Conservation (phyloP, 2,888 invertebrate species). For the Dynastes tityus region DNA sequence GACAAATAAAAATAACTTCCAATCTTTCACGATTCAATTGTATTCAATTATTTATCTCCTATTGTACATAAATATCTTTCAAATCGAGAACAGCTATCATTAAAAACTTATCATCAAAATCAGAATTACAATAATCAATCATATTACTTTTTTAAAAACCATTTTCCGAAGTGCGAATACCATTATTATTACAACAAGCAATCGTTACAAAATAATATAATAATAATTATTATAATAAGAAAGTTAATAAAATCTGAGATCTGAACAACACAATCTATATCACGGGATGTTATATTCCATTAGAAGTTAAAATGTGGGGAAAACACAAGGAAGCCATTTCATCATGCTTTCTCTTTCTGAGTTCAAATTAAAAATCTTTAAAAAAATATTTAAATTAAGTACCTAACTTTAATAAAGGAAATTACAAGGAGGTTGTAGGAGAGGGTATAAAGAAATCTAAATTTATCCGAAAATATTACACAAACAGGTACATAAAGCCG, state of each 20-base stretch:
- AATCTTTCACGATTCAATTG: conserved; percentile 53
- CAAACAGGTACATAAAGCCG: neutral
- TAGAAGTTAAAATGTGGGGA: neutral
- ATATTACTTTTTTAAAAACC: conserved; percentile 59
- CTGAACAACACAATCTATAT: conserved; percentile 58
- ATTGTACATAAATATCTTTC: conserved; percentile 68
- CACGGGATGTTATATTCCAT: conserved; percentile 22
- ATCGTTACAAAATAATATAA: conserved; percentile 48
- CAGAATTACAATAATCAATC: conserved; percentile 53
- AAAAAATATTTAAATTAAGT: conserved; percentile 30
- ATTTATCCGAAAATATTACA: neutral
- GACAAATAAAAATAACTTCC: too few relatives aligned
- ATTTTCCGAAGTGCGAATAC: conserved; percentile 66
- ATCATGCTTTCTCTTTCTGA: neutral
- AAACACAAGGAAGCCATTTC: neutral
- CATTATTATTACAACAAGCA: conserved; percentile 61
- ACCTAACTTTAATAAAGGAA: conserved; percentile 9
- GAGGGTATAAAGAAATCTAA: too few relatives aligned
- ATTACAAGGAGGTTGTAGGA: too few relatives aligned
- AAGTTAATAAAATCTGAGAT: conserved; percentile 65
- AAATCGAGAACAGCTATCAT: conserved; percentile 65
- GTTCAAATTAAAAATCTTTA: neutral
- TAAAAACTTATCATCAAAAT: conserved; percentile 57
- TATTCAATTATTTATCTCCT: conserved; percentile 60
- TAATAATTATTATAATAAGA: conserved; percentile 55